phyloP scores from a whole-genome alignment of 2,888 invertebrate genomes.

The Epirrhoe tristata region DNA sequence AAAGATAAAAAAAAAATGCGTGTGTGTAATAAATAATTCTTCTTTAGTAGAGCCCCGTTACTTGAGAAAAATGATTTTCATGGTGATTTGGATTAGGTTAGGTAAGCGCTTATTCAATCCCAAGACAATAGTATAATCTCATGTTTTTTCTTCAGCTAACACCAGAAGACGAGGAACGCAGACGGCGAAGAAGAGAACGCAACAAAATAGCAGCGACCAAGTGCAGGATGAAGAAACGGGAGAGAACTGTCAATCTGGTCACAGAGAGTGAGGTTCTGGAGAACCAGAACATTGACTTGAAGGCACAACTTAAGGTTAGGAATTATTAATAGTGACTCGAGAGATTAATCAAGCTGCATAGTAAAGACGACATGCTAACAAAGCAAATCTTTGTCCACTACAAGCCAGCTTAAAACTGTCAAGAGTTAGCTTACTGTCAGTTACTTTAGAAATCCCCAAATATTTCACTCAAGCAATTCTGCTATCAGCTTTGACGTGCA shows the following conservation, averaged over 20 bases:
- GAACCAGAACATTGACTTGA: constrained; percentile 93
- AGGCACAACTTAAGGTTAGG: constrained; percentile 89
- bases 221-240: constrained; percentile 96
- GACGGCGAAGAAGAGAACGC: constrained; percentile 93
- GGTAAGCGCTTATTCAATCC: not conserved
- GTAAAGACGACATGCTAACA: not conserved
- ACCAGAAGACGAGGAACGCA: constrained; percentile 95
- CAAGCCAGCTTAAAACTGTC: constrained; percentile 4
- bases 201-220: constrained; percentile 98
- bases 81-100: too few species aligned
- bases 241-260: constrained; percentile 93
- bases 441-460: constrained; percentile 28
- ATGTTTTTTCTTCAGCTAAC: constrained; percentile 87
- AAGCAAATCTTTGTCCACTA: constrained; percentile 9
- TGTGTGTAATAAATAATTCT: too few species aligned
- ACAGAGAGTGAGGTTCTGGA: constrained; percentile 94
- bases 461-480: constrained; percentile 37
- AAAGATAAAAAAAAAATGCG: too few species aligned
- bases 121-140: not conserved
- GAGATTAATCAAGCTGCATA: not conserved
- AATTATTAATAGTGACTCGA: not conserved
- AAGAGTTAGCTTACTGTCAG: not conserved
- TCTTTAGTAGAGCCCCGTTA: too few species aligned
- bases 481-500: constrained; percentile 49
- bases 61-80: too few species aligned